These are phyloP conservation scores for Haplochromis burtoni DNA, from an alignment of 2,113 vertebrate species.

Conservation along the genomic window DNA sequence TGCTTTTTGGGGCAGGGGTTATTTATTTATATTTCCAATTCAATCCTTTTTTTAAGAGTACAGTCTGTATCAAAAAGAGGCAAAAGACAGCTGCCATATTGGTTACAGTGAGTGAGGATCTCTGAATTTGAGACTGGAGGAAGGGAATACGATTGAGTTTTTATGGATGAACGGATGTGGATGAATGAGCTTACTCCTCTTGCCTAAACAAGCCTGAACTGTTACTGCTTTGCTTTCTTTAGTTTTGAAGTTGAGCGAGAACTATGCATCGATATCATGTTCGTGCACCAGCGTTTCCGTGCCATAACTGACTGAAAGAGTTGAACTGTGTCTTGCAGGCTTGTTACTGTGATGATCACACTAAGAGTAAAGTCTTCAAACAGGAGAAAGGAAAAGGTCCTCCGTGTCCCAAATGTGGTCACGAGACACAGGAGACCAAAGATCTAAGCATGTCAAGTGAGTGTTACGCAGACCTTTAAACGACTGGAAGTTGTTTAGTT, in stretches of 20 bases:
- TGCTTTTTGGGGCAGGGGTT: not conserved
- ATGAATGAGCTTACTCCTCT: not conserved
- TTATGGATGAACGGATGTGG: not conserved
- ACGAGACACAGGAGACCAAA: constrained; percentile 96
- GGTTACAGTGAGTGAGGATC: not conserved
- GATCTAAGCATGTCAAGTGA: constrained; percentile 99
- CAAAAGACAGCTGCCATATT: not conserved
- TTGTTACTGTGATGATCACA: constrained; percentile 94
- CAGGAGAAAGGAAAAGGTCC: constrained; percentile 93
- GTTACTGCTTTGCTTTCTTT: not conserved
- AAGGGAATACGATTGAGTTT: not conserved
- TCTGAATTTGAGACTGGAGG: not conserved
- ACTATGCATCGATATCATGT: not conserved
- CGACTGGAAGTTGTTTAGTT: rapidly evolving
- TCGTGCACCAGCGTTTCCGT: not conserved
- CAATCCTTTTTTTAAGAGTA: not conserved
- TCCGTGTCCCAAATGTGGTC: constrained; percentile 95
- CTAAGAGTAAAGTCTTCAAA: constrained; percentile 96
- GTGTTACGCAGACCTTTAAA: constrained; percentile 14
- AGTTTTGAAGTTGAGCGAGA: not conserved
- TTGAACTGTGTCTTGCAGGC: constrained; percentile 65
- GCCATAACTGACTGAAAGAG: not conserved
- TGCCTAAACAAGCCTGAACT: not conserved
- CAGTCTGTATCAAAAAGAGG: not conserved
- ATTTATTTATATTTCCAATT: not conserved